These are phyloP conservation scores for Lytechinus pictus DNA, from an alignment of 35 echinoderm and acorn worm species.

Conservation along the genomic window DNA sequence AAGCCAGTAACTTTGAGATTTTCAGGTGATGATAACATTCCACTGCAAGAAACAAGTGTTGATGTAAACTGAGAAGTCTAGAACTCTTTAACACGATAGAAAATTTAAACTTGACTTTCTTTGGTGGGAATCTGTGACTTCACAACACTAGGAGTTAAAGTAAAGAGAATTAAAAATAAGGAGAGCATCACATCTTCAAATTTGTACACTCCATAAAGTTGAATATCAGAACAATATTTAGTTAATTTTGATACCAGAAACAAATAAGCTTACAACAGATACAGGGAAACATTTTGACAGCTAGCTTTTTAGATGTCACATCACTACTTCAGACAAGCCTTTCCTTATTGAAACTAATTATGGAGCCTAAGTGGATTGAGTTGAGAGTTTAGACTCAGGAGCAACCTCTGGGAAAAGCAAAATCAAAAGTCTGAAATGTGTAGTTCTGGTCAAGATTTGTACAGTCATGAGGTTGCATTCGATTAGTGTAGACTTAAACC, in stretches of 20 bases:
- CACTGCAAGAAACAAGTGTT: neutral
- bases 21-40: constrained; percentile 4
- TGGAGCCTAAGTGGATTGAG: neutral
- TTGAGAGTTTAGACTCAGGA: neutral
- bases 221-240: no score
- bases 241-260: neutral
- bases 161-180: no score
- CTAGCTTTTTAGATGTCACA: neutral
- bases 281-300: neutral
- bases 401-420: neutral
- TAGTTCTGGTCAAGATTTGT: neutral
- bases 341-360: constrained; percentile 15
- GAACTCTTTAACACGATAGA: no score
- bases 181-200: no score
- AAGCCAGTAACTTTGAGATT: neutral
- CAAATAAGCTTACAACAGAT: neutral
- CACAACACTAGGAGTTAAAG: no score
- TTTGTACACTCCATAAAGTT: no score
- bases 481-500: neutral
- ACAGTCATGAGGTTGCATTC: neutral
- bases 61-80: neutral
- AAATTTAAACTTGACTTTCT: no score
- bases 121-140: no score
- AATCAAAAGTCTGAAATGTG: neutral
- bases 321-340: constrained; percentile 8